Conservation (phyloP, 2,113 vertebrate species). For the Bubo scandiacus region DNA sequence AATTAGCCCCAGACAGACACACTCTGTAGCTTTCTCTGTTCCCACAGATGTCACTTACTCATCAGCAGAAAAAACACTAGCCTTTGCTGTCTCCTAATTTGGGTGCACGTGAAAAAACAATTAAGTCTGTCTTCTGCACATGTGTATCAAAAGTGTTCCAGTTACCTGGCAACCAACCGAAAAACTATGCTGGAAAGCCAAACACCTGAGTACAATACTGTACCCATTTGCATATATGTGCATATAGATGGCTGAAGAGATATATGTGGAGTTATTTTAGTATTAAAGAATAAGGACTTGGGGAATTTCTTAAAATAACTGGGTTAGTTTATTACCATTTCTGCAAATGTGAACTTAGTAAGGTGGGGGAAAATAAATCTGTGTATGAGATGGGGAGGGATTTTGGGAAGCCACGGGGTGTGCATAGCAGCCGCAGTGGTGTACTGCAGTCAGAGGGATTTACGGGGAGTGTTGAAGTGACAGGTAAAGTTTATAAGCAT, state of each 20-base stretch:
- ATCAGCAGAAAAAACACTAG: constrained; percentile 29
- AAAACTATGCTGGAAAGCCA: neutral
- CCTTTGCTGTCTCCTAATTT: neutral
- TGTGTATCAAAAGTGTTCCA: neutral
- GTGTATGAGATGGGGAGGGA: neutral
- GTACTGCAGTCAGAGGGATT: neutral
- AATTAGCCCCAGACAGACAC: constrained; percentile 66
- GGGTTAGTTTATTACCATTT: neutral
- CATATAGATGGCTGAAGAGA: neutral
- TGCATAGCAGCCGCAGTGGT: neutral
- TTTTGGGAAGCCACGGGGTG: neutral
- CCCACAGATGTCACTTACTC: constrained; percentile 68
- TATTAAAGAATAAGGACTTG: neutral
- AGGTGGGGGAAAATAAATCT: neutral
- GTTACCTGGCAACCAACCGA: constrained; percentile 60
- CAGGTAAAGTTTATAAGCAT: constrained; percentile 32
- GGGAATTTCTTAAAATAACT: constrained; percentile 2
- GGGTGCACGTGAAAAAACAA: constrained; percentile 18
- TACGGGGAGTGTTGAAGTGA: neutral
- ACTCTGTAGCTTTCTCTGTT: constrained; percentile 49
- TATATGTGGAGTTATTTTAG: neutral
- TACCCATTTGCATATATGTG: neutral
- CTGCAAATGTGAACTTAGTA: neutral
- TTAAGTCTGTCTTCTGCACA: constrained; percentile 33
- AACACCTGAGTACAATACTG: neutral